Conservation (phyloP, 2,113 vertebrate species). For the Passer domesticus region DNA sequence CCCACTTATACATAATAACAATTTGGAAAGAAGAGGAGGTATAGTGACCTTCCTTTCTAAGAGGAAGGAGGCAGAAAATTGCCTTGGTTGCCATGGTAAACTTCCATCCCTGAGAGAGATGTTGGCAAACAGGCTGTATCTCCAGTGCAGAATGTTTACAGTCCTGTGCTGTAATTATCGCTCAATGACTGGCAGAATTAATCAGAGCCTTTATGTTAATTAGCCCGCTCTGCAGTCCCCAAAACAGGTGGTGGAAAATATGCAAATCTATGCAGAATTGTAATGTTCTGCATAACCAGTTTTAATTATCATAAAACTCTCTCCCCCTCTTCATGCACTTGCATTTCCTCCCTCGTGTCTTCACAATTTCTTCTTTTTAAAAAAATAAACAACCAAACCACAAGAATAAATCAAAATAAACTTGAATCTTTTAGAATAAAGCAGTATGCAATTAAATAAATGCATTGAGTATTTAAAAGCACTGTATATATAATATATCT, state of each 20-base stretch:
- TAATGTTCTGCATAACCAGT: slow-evolving; percentile 90
- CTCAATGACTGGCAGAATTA: slow-evolving; percentile 94
- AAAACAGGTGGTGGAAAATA: slow-evolving; percentile 99
- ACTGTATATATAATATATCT: background rate
- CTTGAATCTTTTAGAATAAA: background rate
- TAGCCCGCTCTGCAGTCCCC: slow-evolving; percentile 91
- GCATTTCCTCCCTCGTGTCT: slow-evolving; percentile 59
- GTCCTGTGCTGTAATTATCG: slow-evolving; percentile 83
- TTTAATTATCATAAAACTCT: slow-evolving; percentile 92
- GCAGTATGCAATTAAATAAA: background rate
- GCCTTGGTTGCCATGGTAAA: slow-evolving; percentile 85
- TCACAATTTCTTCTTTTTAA: slow-evolving; percentile 48
- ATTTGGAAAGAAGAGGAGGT: slow-evolving; percentile 68
- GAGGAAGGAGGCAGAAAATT: slow-evolving; percentile 78
- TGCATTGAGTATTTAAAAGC: background rate
- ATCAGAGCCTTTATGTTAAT: slow-evolving; percentile 98
- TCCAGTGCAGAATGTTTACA: slow-evolving; percentile 83
- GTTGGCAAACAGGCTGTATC: slow-evolving; percentile 84
- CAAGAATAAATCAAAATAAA: background rate
- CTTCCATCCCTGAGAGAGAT: slow-evolving; percentile 80
- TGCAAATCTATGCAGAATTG: slow-evolving; percentile 99
- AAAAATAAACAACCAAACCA: background rate
- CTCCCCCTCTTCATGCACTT: slow-evolving; percentile 68
- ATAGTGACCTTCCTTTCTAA: slow-evolving; percentile 78
- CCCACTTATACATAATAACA: slow-evolving; percentile 66